Evolutionary conservation across 2,797 vertebrate species (phyloP).

Genomic region (Petrocephalus sullivani): DNA sequence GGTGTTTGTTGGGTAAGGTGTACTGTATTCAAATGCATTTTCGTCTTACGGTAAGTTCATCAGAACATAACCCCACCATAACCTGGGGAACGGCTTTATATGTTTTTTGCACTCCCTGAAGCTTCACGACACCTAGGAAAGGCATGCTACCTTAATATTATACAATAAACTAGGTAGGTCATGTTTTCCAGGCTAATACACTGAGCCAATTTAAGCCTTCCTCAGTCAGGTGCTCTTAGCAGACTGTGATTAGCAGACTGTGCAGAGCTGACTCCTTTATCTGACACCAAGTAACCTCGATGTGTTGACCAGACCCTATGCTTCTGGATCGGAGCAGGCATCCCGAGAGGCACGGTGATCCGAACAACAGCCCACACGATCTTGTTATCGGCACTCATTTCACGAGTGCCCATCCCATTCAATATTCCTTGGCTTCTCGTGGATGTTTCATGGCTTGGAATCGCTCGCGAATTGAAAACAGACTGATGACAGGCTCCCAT

Average conservation of each 20-base stretch:
- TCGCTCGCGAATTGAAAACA: neutral
- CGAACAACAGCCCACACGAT: neutral
- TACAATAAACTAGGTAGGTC: neutral
- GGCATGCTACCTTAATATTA: neutral
- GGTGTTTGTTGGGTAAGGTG: no score
- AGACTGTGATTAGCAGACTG: neutral
- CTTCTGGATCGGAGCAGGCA: neutral
- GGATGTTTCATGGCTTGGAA: neutral
- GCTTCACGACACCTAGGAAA: neutral
- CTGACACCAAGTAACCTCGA: neutral
- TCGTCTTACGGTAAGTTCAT: no score
- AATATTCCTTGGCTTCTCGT: neutral
- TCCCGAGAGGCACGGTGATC: neutral
- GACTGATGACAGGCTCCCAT: constrained; percentile 19
- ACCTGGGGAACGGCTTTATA: neutral
- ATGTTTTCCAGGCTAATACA: neutral
- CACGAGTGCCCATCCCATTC: neutral
- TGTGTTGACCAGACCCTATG: neutral
- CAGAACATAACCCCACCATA: no score
- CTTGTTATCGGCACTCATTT: neutral
- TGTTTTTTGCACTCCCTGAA: neutral
- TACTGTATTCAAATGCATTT: no score
- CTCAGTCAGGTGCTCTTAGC: neutral
- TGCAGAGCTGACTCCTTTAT: neutral
- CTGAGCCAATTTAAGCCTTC: neutral